Evolutionary conservation across 2,797 vertebrate genomes (phyloP).

Genomic region (Schizopygopsis malacanthus): DNA sequence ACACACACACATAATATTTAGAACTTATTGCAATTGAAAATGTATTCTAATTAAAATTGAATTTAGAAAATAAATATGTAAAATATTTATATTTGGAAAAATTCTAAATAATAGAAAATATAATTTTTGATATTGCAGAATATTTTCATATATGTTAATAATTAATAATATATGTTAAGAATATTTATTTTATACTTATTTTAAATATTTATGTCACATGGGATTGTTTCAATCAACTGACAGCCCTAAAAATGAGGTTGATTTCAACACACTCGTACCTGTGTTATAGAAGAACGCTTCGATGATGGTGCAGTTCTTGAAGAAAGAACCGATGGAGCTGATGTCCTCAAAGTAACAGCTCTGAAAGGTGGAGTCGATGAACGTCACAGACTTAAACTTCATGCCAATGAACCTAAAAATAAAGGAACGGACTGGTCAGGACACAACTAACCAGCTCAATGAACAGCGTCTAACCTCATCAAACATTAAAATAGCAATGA

Average conservation of each 20-base stretch:
- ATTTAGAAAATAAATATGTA: neutral
- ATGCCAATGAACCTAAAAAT: constrained; percentile 88
- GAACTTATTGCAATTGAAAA: neutral
- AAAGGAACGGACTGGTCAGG: neutral
- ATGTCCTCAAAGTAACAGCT: constrained; percentile 93
- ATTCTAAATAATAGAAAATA: no score
- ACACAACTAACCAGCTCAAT: neutral
- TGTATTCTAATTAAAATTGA: no score
- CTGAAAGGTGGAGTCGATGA: constrained; percentile 91
- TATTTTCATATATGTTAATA: neutral
- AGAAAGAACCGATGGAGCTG: constrained; percentile 90
- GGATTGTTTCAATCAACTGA: neutral
- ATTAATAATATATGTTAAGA: neutral
- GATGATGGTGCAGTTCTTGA: constrained; percentile 90
- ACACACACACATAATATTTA: neutral
- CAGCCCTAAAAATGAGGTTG: neutral
- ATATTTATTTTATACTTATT: neutral
- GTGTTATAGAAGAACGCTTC: constrained; percentile 78
- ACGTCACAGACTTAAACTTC: constrained; percentile 94
- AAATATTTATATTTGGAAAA: neutral
- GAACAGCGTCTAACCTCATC: neutral
- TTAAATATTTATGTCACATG: neutral
- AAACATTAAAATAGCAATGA: neutral
- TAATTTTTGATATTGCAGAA: neutral
- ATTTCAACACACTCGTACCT: constrained; percentile 64